Conservation (phyloP, 2,113 vertebrate species). For the Muntiacus reevesi region DNA sequence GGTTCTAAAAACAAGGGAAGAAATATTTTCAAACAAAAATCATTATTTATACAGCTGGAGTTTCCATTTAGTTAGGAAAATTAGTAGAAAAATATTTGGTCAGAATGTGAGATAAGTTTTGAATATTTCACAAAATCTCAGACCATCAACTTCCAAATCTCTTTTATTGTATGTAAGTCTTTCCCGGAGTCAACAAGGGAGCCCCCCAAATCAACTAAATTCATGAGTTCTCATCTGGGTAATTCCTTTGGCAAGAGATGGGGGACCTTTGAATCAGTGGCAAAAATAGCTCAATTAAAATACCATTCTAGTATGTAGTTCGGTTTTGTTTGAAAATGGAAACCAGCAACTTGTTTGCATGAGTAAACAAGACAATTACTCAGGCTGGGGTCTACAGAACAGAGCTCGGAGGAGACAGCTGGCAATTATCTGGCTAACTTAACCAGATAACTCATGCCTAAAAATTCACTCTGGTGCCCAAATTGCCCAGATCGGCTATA, state of each 20-base stretch:
- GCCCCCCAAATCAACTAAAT: background rate
- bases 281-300: conserved; percentile 42
- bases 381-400: conserved; percentile 3
- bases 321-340: conserved; percentile 58
- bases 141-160: background rate
- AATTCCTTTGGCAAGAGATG: background rate
- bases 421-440: conserved; percentile 67
- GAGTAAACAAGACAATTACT: conserved; percentile 29
- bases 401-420: conserved; percentile 33
- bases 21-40: conserved; percentile 73
- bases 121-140: conserved; percentile 3
- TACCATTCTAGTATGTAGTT: background rate
- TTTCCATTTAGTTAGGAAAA: conserved; percentile 66
- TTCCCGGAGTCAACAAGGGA: background rate
- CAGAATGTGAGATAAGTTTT: conserved; percentile 50
- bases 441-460: conserved; percentile 59
- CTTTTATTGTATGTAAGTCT: background rate
- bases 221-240: background rate
- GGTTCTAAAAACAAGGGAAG: conserved; percentile 66
- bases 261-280: background rate
- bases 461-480: conserved; percentile 36
- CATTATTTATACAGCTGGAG: conserved; percentile 74
- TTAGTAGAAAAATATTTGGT: conserved; percentile 57
- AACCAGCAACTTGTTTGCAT: conserved; percentile 15
- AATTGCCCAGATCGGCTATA: background rate